Percentiles rank a stretch among this genome's conserved stretches.
phyloP scores from a whole-genome alignment of 2,888 invertebrate species.

The Lycocerus yunnanus region DNA sequence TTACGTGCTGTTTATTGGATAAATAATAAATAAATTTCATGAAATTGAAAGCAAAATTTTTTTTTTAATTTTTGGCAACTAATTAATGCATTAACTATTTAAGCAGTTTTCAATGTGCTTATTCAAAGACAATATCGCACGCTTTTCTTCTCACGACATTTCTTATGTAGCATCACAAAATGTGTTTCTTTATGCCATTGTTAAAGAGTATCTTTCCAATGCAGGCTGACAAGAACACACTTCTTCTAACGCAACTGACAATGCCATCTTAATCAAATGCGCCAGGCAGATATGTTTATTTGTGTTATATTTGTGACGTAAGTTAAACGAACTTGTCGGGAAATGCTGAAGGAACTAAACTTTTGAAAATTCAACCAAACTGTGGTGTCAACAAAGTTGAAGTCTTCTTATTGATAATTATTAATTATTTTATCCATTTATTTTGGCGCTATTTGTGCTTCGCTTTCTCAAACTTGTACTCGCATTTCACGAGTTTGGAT shows the following conservation, averaged over 20 bases:
- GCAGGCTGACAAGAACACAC: constrained; percentile 56
- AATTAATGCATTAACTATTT: not conserved
- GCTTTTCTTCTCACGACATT: constrained; percentile 18
- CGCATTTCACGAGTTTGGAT: not conserved
- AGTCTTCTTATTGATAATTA: constrained; percentile 9
- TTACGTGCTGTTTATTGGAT: not conserved
- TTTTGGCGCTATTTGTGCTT: not conserved
- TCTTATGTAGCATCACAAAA: constrained; percentile 31
- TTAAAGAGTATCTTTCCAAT: constrained; percentile 53
- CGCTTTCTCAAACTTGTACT: not conserved
- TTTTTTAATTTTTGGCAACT: not conserved
- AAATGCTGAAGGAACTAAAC: constrained; percentile 17
- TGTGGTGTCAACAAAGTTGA: constrained; percentile 4
- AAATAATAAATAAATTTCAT: not conserved
- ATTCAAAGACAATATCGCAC: constrained; percentile 26
- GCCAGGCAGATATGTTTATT: constrained; percentile 51
- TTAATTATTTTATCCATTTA: constrained; percentile 4
- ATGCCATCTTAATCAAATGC: constrained; percentile 53
- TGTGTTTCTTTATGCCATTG: constrained; percentile 51
- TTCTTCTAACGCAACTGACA: constrained; percentile 52
- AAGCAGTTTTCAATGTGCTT: constrained; percentile 18
- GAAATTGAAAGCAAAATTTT: not conserved
- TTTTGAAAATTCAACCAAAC: constrained; percentile 15
- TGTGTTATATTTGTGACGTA: constrained; percentile 46
- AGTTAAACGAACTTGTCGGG: constrained; percentile 20